A percentile compares a stretch with the other conserved stretches of the same genome.
Conservation (phyloP, 2,888 invertebrate genomes). For the Labia minor region DNA sequence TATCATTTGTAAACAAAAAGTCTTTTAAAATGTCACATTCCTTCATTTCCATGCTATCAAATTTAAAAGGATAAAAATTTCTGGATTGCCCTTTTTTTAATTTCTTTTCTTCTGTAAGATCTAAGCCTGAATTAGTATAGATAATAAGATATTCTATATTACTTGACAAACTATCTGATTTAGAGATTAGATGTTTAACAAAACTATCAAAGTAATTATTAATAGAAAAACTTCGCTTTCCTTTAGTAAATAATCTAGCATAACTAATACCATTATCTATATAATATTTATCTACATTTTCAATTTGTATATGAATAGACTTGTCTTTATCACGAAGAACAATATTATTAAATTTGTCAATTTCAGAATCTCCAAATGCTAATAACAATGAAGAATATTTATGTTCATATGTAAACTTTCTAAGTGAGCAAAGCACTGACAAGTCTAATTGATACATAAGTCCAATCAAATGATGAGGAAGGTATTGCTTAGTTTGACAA, state of each 20-base stretch:
- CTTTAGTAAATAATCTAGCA: too few relatives aligned
- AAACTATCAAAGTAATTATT: too few relatives aligned
- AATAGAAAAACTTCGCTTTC: too few relatives aligned
- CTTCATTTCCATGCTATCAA: too few relatives aligned
- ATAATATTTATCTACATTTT: conserved; percentile 27
- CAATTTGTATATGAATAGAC: too few relatives aligned
- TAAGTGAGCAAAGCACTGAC: conserved; percentile 28
- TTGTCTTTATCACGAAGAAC: too few relatives aligned
- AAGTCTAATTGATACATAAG: conserved; percentile 30
- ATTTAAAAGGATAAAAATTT: conserved; percentile 28
- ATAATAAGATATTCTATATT: conserved; percentile 28
- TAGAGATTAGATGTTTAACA: conserved; percentile 28
- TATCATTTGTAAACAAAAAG: conserved; percentile 28
- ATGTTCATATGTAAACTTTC: conserved; percentile 27
- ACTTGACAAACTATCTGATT: conserved; percentile 26
- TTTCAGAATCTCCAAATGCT: too few relatives aligned
- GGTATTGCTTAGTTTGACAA: conserved; percentile 26
- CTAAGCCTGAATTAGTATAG: conserved; percentile 29
- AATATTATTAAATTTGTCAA: too few relatives aligned
- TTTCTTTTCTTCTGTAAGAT: conserved; percentile 27
- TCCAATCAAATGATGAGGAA: conserved; percentile 28
- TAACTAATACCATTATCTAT: conserved; percentile 28
- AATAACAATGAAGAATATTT: conserved; percentile 30
- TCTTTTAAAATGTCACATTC: too few relatives aligned
- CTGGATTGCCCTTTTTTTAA: conserved; percentile 25